These are phyloP conservation scores for Tetrax tetrax DNA, from an alignment of 2,113 vertebrate species.

Conservation along the genomic window DNA sequence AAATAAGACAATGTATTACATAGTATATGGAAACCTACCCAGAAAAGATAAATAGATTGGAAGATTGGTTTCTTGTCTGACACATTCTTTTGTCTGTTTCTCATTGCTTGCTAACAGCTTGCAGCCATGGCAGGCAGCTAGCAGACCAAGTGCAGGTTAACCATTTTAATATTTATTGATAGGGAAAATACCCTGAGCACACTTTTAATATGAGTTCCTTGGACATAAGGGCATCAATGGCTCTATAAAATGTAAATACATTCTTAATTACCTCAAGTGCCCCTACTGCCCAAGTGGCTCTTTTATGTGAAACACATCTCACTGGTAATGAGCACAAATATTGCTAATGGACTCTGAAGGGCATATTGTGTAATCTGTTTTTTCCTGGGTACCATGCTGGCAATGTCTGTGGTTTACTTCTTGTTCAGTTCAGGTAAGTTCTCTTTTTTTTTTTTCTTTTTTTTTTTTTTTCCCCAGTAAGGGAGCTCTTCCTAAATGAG, in stretches of 20 bases:
- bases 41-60: not conserved
- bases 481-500: not conserved
- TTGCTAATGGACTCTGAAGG: conserved; percentile 63
- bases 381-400: not conserved
- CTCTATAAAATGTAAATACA: conserved; percentile 76
- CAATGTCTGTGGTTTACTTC: not conserved
- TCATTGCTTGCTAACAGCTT: not conserved
- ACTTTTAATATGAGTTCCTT: conserved; percentile 53
- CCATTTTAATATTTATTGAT: conserved; percentile 74
- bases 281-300: conserved; percentile 70
- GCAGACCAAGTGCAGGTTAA: conserved; percentile 67
- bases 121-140: conserved; percentile 4
- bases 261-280: conserved; percentile 79
- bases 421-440: not conserved
- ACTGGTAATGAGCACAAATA: conserved; percentile 72
- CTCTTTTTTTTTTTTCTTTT: not conserved
- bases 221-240: conserved; percentile 58
- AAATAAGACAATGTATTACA: not conserved
- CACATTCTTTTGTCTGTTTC: conserved; percentile 35
- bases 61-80: conserved; percentile 7
- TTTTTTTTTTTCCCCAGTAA: too few relatives aligned
- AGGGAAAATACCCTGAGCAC: conserved; percentile 46
- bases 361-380: conserved; percentile 37
- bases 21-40: not conserved
- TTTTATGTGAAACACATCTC: conserved; percentile 62